phyloP scores from a whole-genome alignment of 2,888 invertebrate species.

The Oegoconia quadripuncta region DNA sequence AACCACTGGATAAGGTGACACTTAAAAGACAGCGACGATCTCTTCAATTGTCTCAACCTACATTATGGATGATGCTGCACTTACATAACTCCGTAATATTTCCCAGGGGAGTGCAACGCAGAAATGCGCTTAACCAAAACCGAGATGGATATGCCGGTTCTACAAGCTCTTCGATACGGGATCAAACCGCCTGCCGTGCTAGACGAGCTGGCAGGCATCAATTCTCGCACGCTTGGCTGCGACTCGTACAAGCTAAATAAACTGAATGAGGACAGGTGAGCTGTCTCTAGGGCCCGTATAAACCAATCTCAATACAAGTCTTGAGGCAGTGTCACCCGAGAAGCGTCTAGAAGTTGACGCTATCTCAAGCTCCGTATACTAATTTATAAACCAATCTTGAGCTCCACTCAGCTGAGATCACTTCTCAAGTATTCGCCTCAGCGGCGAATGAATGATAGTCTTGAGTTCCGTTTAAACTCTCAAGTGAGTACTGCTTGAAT shows the following conservation, averaged over 20 bases:
- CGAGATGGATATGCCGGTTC: constrained; percentile 31
- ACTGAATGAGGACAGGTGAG: constrained; percentile 48
- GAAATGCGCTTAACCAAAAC: constrained; percentile 38
- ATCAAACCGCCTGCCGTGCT: constrained; percentile 21
- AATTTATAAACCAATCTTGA: no score
- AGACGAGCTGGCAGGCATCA: constrained; percentile 35
- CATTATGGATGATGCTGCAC: background rate
- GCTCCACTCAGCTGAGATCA: no score
- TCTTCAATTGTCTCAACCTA: background rate
- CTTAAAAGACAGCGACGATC: background rate
- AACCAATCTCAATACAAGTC: no score
- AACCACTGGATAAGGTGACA: background rate
- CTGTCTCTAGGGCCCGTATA: constrained; percentile 31
- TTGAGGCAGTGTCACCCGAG: no score
- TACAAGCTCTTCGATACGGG: constrained; percentile 37
- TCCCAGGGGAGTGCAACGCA: constrained; percentile 44
- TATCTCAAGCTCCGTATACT: no score
- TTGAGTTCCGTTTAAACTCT: no score
- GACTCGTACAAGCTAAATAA: constrained; percentile 48
- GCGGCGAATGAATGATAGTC: no score
- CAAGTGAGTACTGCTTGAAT: no score
- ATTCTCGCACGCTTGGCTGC: constrained; percentile 28
- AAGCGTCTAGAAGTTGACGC: no score
- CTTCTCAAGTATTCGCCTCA: no score
- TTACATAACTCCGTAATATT: background rate